Evolutionary conservation across 2,797 vertebrate species (phyloP), one percentile per base, ranked within the genome.

Genomic region (Pangasius macronema): DNA sequence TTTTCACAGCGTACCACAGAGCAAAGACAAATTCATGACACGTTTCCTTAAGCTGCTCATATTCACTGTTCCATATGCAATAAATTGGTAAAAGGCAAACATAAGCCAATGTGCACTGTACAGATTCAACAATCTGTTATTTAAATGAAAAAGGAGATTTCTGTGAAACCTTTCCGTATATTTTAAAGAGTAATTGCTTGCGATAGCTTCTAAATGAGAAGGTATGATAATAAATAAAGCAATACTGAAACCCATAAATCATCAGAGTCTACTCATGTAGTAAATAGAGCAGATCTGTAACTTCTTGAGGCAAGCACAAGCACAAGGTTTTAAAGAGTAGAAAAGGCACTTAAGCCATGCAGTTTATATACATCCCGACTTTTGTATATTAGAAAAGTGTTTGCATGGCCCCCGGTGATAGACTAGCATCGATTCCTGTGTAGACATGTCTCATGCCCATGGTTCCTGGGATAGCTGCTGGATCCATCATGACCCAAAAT

Each of bases 121-220:
- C 53, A 70, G 57, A 72, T 90, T 77, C 70, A 72, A 75, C 84
- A 82, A 85, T 86, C 70, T 87, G 83, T 80, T 85, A 77, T 88
- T 75, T 84, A 68, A 77, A 53, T 46, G 53, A 61, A 65, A 61
- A 53, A 39, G 5, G 4, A 13, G 4, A 80, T 72, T 59, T 86
- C 18, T 51, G 46, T 6, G 20, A 85, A 36, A 81, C n/a, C 9
- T 85, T 87, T 79, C 81, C 72, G 53, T 33, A 67, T 85, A 55
- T 39, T 86, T 86, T 59, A 20, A 82, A 30, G 6, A 53, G 27
- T 61, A 82, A 57, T 6, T 33, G 5, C 55, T 68, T 73, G 24
- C 4, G 67, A 61, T 68, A 57, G 46, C 6, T 2, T 3, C 53
- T 83, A 87, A 55, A 72, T 85, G 5, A 85, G 30, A 88, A 87